These are phyloP conservation scores for Cyclopterus lumpus DNA, from an alignment of 2,797 vertebrate genomes.

Conservation along the genomic window DNA sequence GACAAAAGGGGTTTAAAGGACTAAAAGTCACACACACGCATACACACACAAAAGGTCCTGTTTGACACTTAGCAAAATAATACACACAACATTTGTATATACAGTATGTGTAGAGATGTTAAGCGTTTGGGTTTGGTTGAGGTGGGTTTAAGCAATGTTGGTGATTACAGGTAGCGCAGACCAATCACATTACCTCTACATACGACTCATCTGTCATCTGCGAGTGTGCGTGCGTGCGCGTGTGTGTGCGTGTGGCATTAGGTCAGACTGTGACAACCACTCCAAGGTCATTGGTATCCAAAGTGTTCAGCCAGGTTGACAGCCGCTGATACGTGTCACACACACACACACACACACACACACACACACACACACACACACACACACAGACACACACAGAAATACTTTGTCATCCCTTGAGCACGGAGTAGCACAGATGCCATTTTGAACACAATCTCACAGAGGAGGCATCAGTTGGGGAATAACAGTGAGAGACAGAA, in stretches of 20 bases:
- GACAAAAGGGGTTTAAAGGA: not conserved
- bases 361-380: slow-evolving; percentile 12
- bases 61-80: not conserved
- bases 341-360: slow-evolving; percentile 9
- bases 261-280: slow-evolving; percentile 41
- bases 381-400: slow-evolving; percentile 9
- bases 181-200: slow-evolving; percentile 63
- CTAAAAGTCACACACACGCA: not conserved
- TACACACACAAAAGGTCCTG: not conserved
- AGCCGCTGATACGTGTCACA: slow-evolving; percentile 30
- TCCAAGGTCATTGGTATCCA: slow-evolving; percentile 59
- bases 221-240: slow-evolving; percentile 20
- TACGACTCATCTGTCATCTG: slow-evolving; percentile 56
- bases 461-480: slow-evolving; percentile 34
- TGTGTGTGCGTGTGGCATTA: slow-evolving; percentile 21
- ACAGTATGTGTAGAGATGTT: slow-evolving; percentile 19
- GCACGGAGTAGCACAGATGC: slow-evolving; percentile 37
- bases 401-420: slow-evolving; percentile 35
- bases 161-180: slow-evolving; percentile 55
- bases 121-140: slow-evolving; percentile 35
- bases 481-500: slow-evolving; percentile 34
- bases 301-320: slow-evolving; percentile 43
- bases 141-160: slow-evolving; percentile 57
- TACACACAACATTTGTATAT: not conserved
- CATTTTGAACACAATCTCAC: slow-evolving; percentile 40